Percentiles rank a stretch among this genome's conserved stretches.
Conservation (phyloP, 2,888 invertebrate genomes). For the Troides oblongomaculatus region DNA sequence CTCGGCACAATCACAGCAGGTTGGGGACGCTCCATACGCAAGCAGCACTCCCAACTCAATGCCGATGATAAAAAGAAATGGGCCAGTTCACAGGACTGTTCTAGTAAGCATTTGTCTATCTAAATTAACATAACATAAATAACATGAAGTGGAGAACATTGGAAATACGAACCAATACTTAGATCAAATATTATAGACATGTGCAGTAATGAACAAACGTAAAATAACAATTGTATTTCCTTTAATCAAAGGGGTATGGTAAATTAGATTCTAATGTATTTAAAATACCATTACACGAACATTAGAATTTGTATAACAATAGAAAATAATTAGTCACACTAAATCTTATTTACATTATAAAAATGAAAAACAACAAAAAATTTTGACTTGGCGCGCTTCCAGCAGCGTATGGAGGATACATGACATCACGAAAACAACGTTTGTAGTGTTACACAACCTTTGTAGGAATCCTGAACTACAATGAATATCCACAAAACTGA, state of each 20-base stretch:
- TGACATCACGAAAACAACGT: slow-evolving; percentile 12
- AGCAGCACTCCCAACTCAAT: slow-evolving; percentile 89
- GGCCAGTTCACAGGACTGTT: slow-evolving; percentile 95
- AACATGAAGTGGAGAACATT: too few relatives aligned
- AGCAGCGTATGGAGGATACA: slow-evolving; percentile 20
- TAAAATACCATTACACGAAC: too few relatives aligned
- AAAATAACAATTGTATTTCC: too few relatives aligned
- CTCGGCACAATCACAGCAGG: slow-evolving; percentile 94
- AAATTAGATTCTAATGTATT: too few relatives aligned
- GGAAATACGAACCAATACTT: too few relatives aligned
- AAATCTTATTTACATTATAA: too few relatives aligned
- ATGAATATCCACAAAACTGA: slow-evolving; percentile 1
- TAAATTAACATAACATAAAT: too few relatives aligned
- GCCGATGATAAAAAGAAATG: slow-evolving; percentile 95
- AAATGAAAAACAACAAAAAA: slow-evolving; percentile 6
- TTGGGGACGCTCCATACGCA: slow-evolving; percentile 93
- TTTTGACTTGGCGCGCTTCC: slow-evolving; percentile 20
- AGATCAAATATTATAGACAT: too few relatives aligned
- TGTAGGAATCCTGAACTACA: not conserved
- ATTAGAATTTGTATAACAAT: too few relatives aligned
- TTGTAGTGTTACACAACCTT: slow-evolving; percentile 5
- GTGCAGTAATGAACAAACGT: too few relatives aligned
- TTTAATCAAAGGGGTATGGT: too few relatives aligned
- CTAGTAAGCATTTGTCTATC: slow-evolving; percentile 81
- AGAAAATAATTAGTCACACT: too few relatives aligned